Conservation (phyloP, 2,888 invertebrate species). For the Nyleta sp. region DNA sequence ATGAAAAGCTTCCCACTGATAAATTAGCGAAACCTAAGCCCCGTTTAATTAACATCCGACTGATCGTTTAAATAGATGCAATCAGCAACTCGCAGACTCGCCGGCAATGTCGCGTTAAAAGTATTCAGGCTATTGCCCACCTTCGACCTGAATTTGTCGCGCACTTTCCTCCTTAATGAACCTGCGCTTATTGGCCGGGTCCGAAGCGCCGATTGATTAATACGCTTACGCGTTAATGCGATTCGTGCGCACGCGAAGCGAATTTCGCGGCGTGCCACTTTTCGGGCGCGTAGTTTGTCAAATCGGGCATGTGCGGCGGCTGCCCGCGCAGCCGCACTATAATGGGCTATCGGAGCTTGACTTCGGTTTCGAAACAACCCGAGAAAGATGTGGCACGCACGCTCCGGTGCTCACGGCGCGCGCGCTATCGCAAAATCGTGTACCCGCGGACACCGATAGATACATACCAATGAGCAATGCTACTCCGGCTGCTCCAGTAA, state of each 20-base stretch:
- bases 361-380: conserved; percentile 61
- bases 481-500: conserved; percentile 49
- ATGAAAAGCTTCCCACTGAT: neutral
- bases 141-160: conserved; percentile 34
- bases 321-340: conserved; percentile 35
- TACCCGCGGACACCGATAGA: conserved; percentile 62
- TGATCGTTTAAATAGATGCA: conserved; percentile 5
- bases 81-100: conserved; percentile 2
- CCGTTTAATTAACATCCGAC: conserved; percentile 26
- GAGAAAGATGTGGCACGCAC: conserved; percentile 66
- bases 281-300: conserved; percentile 51
- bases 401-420: conserved; percentile 59
- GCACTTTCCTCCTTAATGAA: conserved; percentile 48
- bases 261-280: conserved; percentile 53
- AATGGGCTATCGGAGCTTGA: conserved; percentile 65
- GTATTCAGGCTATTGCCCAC: conserved; percentile 30
- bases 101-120: conserved; percentile 32
- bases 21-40: conserved; percentile 14
- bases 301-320: conserved; percentile 43
- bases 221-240: conserved; percentile 41
- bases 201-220: conserved; percentile 47
- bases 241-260: conserved; percentile 19
- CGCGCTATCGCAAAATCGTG: conserved; percentile 61
- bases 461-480: conserved; percentile 57
- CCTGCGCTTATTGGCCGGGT: conserved; percentile 20